phyloP scores from a whole-genome alignment of 2,888 invertebrate genomes.

The Eupithecia exiguata region DNA sequence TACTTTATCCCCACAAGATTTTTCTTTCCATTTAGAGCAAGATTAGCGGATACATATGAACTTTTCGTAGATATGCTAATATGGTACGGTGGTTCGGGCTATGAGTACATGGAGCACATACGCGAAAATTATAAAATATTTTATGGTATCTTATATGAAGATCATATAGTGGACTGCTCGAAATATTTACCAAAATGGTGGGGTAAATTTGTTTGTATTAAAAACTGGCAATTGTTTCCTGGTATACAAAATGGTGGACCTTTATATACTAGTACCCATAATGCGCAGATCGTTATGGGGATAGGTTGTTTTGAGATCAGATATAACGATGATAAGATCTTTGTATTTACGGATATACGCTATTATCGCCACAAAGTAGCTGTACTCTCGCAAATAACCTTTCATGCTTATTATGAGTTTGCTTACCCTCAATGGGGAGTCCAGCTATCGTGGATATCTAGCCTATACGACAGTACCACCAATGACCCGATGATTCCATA shows the following conservation, averaged over 20 bases:
- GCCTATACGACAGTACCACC: not conserved
- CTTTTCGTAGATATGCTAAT: no score
- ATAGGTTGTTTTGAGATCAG: conserved; percentile 67
- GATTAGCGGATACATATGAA: no score
- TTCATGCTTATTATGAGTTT: conserved; percentile 3
- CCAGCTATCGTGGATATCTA: not conserved
- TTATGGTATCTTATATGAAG: conserved; percentile 25
- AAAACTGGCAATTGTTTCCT: conserved; percentile 45
- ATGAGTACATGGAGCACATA: conserved; percentile 53
- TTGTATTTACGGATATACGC: conserved; percentile 65
- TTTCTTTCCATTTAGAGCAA: conserved; percentile 48
- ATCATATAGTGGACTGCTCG: conserved; percentile 54
- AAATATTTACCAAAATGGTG: conserved; percentile 63
- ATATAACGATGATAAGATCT: conserved; percentile 61
- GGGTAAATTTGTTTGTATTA: conserved; percentile 67
- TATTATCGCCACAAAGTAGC: conserved; percentile 49
- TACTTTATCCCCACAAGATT: conserved; percentile 17
- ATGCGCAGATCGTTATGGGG: conserved; percentile 44
- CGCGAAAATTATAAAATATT: conserved; percentile 63
- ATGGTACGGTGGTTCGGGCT: conserved; percentile 58
- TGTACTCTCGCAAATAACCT: not conserved
- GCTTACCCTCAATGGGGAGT: conserved; percentile 6
- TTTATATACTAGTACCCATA: conserved; percentile 20
- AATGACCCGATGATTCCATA: not conserved
- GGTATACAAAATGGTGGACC: conserved; percentile 63